Evolutionary conservation across 2,888 invertebrate genomes (phyloP), one percentile per base, ranked within the genome.

Genomic region (Thalpophila matura): DNA sequence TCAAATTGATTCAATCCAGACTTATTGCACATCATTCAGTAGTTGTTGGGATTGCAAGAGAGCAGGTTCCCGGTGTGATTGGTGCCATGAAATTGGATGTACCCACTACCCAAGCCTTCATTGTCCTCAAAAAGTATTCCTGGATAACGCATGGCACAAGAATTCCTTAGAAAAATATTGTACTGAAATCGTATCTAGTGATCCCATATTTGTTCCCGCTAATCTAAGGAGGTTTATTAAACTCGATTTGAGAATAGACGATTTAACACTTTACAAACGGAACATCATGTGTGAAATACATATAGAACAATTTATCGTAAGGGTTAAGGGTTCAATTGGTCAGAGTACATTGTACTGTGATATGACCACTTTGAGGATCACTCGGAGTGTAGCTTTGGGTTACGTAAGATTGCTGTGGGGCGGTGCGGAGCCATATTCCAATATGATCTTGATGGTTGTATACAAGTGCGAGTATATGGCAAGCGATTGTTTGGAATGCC

Each of bases 361-460:
- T 49, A 54, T 58, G 62, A 63, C 65, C 6, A 27, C 42, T 26
- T 63, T 77, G 16, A 50, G 24, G 4, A 50, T 65, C 14, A 56
- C 18, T 26, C 49, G 27, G 31, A 77, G 60, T 26, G 45, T 82
- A 2, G 55, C 63, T 22, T 46, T 84, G 6, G 86, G 84, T 0
- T 74, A 71, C 40, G 40, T 81, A 20, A 75, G 76, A 31, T 45
- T 88, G 14, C 46, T 80, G 9, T 87, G 86, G 86, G 85, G 86
- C 0, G 83, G 86, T 20, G 79, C 75, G 3, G 84, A 86, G 26
- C 86, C 86, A 6, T 78, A 76, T 40, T 88, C 88, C 0, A 88
- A 88, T 49, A 70, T 79, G 53, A 42, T 87, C 3, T 64, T 86
- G 4, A 40, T 88, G 5, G 64, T 82, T 4, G 77, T 85, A 1